These are phyloP conservation scores for Sceloporus undulatus DNA, from an alignment of 2,113 vertebrate genomes.

Conservation along the genomic window DNA sequence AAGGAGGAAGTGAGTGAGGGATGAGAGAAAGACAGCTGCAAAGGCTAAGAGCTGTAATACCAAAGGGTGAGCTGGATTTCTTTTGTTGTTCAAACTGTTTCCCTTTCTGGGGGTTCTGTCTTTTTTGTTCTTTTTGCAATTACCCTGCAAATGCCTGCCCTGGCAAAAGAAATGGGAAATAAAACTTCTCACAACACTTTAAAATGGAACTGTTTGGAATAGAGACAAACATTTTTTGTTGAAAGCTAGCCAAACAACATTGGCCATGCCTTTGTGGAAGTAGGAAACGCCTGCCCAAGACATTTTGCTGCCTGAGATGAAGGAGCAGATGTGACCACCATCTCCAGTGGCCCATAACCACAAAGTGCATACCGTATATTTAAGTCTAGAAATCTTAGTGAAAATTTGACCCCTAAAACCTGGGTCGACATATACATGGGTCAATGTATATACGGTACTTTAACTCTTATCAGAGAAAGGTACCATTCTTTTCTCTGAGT, in stretches of 20 bases:
- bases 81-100: slow-evolving; percentile 30
- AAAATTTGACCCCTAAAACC: too few species aligned
- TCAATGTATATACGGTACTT: too few species aligned
- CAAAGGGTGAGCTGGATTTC: not conserved
- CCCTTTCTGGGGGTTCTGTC: not conserved
- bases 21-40: slow-evolving; percentile 38
- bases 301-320: not conserved
- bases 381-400: too few species aligned
- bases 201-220: slow-evolving; percentile 1
- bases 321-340: not conserved
- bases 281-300: not conserved
- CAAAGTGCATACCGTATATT: too few species aligned
- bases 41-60: not conserved
- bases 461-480: too few species aligned
- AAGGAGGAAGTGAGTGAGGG: not conserved
- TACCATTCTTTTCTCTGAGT: too few species aligned
- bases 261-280: not conserved
- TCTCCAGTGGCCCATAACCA: not conserved
- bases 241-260: not conserved
- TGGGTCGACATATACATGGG: too few species aligned
- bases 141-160: not conserved
- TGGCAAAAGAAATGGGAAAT: not conserved
- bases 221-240: not conserved
- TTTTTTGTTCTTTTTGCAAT: not conserved
- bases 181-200: not conserved